These are phyloP conservation scores for Parazoanthus atlanticus DNA, from an alignment of 92 coral and sea anemone genomes.

Conservation along the genomic window DNA sequence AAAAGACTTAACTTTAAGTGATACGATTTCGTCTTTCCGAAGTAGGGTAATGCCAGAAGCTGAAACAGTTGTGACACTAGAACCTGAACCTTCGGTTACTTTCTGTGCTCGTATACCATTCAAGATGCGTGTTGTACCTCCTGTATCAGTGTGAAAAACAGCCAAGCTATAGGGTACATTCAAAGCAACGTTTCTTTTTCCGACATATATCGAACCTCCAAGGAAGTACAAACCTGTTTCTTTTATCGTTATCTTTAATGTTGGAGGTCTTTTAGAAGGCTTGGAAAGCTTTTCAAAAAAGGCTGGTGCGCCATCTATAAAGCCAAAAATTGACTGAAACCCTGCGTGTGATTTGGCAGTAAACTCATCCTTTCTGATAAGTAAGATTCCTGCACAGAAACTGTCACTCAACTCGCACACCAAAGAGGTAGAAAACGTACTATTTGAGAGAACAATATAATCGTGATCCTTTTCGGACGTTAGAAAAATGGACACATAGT, in stretches of 20 bases:
- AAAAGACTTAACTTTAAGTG: neutral
- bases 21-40: neutral
- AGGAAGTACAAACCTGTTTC: neutral
- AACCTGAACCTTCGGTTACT: neutral
- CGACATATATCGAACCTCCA: neutral
- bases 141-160: neutral
- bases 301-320: neutral
- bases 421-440: conserved; percentile 16
- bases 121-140: neutral
- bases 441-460: conserved; percentile 11
- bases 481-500: conserved; percentile 17
- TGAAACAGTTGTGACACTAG: neutral
- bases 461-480: neutral
- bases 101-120: neutral
- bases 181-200: neutral
- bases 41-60: neutral
- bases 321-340: neutral
- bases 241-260: neutral
- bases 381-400: conserved; percentile 13
- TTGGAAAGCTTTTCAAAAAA: conserved; percentile 16
- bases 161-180: neutral
- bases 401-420: conserved; percentile 14
- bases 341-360: neutral
- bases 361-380: neutral
- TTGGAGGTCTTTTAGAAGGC: neutral